Conservation (phyloP, 2,888 invertebrate species). For the Malacosoma neustria region DNA sequence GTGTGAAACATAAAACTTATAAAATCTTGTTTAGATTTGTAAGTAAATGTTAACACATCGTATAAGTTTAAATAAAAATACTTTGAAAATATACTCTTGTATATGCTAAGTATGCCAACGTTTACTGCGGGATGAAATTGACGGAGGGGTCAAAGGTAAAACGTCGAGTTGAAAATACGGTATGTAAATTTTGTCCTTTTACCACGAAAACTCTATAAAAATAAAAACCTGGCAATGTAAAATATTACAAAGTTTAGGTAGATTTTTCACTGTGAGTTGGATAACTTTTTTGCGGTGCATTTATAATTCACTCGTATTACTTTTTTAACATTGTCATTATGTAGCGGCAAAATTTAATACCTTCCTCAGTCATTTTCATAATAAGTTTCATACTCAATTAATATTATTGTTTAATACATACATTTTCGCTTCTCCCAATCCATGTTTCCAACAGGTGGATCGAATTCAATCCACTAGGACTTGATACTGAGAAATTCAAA, state of each 20-base stretch:
- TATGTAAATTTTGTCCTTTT: conserved; percentile 33
- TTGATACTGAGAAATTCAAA: too few relatives aligned
- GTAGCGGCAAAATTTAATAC: too few relatives aligned
- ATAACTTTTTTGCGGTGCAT: not conserved
- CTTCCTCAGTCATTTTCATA: too few relatives aligned
- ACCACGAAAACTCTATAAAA: conserved; percentile 17
- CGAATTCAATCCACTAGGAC: too few relatives aligned
- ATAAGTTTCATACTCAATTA: too few relatives aligned
- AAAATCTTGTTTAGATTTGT: not conserved
- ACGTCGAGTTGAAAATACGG: conserved; percentile 19
- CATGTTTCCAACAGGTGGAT: too few relatives aligned
- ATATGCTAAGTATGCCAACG: conserved; percentile 13
- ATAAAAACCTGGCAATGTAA: conserved; percentile 15
- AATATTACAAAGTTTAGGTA: conserved; percentile 16
- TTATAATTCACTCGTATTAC: too few relatives aligned
- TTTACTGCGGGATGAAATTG: conserved; percentile 26
- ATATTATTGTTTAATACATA: too few relatives aligned
- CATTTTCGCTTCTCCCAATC: too few relatives aligned
- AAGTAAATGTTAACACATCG: not conserved
- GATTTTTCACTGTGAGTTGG: conserved; percentile 8
- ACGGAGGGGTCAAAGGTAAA: conserved; percentile 26
- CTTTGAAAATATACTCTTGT: not conserved
- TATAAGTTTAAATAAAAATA: not conserved
- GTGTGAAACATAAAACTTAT: not conserved
- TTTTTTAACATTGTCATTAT: conserved; percentile 3